Evolutionary conservation across 2,797 vertebrate species (phyloP).

Genomic region (Enteromius treurensis): DNA sequence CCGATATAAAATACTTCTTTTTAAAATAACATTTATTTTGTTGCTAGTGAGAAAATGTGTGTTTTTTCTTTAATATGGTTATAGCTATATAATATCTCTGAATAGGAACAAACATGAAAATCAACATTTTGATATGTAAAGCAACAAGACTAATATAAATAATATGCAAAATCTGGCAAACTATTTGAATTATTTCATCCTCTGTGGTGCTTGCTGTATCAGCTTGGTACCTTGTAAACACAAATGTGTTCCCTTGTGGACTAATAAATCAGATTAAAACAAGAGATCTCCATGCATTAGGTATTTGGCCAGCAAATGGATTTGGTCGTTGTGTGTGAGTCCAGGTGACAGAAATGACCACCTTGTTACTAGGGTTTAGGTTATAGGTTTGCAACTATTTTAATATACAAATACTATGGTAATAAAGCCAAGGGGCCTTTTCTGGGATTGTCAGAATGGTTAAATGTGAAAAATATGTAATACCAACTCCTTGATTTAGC

Average conservation of each 20-base stretch:
- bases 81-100: not conserved
- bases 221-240: conserved; percentile 5
- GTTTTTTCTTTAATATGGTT: not conserved
- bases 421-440: not conserved
- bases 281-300: not conserved
- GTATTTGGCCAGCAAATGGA: not conserved
- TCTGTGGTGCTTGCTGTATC: not conserved
- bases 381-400: not conserved
- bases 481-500: not conserved
- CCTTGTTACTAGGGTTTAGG: not conserved
- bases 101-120: not conserved
- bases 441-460: not conserved
- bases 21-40: not conserved
- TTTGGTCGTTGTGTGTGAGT: not conserved
- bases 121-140: not conserved
- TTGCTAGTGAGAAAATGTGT: not conserved
- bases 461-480: not conserved
- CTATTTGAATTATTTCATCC: not conserved
- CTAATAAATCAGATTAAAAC: not conserved
- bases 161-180: not conserved
- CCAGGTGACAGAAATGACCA: not conserved
- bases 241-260: not conserved
- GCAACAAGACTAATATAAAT: not conserved
- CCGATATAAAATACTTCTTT: not conserved
- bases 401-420: not conserved